Evolutionary conservation across 2,888 invertebrate species (phyloP).

Genomic region (Pardosa pseudoannulata): DNA sequence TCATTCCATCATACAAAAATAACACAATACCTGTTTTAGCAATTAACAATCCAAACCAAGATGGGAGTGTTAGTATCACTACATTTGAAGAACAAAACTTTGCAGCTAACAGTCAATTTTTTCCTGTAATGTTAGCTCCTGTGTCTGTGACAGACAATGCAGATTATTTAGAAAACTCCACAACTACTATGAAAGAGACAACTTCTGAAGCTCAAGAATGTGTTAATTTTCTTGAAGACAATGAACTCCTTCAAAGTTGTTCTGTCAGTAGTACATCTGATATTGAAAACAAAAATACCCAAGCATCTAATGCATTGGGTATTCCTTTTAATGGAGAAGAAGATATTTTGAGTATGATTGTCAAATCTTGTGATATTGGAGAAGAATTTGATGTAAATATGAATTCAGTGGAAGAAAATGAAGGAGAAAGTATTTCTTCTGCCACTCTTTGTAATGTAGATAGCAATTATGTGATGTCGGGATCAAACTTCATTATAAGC

Average conservation of each 20-base stretch:
- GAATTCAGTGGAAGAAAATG: constrained; percentile 9
- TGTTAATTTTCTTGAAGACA: constrained; percentile 19
- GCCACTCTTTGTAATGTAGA: not conserved
- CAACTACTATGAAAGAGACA: constrained; percentile 13
- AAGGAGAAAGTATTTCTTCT: not conserved
- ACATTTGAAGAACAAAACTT: constrained; percentile 11
- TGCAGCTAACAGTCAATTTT: constrained; percentile 12
- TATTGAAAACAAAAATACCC: not conserved
- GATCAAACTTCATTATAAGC: constrained; percentile 2
- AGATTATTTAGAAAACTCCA: constrained; percentile 22
- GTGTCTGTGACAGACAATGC: constrained; percentile 13
- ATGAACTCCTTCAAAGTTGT: constrained; percentile 11
- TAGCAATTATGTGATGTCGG: not conserved
- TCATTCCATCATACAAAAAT: constrained; percentile 14
- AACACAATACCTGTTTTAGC: constrained; percentile 23
- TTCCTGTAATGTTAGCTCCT: constrained; percentile 18
- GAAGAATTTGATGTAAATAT: constrained; percentile 39
- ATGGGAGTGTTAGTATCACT: not conserved
- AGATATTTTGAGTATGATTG: constrained; percentile 49
- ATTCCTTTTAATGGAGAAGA: constrained; percentile 30
- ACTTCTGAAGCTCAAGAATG: not conserved
- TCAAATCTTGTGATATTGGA: constrained; percentile 56
- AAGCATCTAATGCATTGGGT: not conserved
- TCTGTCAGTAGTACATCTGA: constrained; percentile 16
- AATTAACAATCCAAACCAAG: not conserved